phyloP scores from a whole-genome alignment of 2,888 invertebrate genomes.

The Ophion ellenae region DNA sequence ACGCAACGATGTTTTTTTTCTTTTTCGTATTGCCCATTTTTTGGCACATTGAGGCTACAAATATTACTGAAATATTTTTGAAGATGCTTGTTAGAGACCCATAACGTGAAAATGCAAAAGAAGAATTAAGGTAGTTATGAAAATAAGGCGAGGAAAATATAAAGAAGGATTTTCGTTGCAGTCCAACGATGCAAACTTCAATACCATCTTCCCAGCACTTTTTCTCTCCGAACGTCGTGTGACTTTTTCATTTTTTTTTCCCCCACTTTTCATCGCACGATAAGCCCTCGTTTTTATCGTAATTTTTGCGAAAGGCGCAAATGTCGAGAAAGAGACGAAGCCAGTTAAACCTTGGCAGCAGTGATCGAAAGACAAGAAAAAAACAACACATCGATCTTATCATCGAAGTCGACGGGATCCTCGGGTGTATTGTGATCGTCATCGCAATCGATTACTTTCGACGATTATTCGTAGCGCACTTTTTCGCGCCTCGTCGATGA shows the following conservation, averaged over 20 bases:
- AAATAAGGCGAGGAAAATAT: too few species aligned
- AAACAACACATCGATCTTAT: neutral
- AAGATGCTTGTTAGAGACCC: too few species aligned
- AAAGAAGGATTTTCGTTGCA: too few species aligned
- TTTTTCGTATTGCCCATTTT: too few species aligned
- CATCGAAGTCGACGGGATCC: neutral
- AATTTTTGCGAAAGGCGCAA: neutral
- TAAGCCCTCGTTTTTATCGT: slow-evolving; percentile 2
- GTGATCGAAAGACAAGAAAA: neutral
- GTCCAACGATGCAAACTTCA: too few species aligned
- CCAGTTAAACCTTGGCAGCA: too few species aligned
- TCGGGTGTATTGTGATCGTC: too few species aligned
- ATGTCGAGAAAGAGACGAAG: neutral
- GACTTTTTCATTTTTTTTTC: neutral
- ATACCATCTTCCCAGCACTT: neutral
- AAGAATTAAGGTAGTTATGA: too few species aligned
- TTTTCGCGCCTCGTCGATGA: slow-evolving; percentile 29
- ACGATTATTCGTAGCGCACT: slow-evolving; percentile 3
- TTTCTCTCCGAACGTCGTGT: neutral
- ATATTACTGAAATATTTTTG: too few species aligned
- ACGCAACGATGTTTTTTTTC: too few species aligned
- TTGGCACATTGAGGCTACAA: too few species aligned
- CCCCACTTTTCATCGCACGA: neutral
- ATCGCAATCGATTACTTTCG: neutral
- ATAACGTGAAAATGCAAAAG: too few species aligned